These are phyloP conservation scores for Tichodroma muraria DNA, from an alignment of 2,113 vertebrate genomes.

Conservation along the genomic window DNA sequence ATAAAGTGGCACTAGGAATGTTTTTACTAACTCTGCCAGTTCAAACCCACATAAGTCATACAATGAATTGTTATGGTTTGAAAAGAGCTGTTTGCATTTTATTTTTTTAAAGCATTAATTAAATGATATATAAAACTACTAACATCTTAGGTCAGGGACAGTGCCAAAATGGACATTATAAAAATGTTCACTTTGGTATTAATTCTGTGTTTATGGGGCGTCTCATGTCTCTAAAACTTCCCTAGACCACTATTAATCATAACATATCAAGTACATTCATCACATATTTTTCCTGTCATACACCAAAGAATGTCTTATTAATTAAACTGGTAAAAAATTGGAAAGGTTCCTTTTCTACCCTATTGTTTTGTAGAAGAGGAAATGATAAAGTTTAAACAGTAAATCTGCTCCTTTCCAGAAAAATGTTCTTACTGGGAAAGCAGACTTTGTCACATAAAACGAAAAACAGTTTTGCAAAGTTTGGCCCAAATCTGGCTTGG, in stretches of 20 bases:
- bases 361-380: slow-evolving; percentile 60
- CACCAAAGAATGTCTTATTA: slow-evolving; percentile 55
- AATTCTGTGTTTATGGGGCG: slow-evolving; percentile 59
- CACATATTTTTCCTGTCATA: slow-evolving; percentile 63
- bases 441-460: slow-evolving; percentile 15
- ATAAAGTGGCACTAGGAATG: slow-evolving; percentile 46
- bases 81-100: slow-evolving; percentile 43
- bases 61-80: slow-evolving; percentile 38
- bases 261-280: slow-evolving; percentile 61
- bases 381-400: slow-evolving; percentile 28
- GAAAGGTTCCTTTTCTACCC: slow-evolving; percentile 37
- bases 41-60: slow-evolving; percentile 48
- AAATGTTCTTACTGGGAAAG: slow-evolving; percentile 33
- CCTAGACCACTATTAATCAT: slow-evolving; percentile 61
- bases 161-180: slow-evolving; percentile 64
- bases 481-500: background rate
- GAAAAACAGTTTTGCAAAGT: slow-evolving; percentile 1
- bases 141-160: slow-evolving; percentile 33
- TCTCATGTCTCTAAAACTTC: slow-evolving; percentile 61
- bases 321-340: slow-evolving; percentile 56
- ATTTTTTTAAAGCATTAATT: slow-evolving; percentile 39
- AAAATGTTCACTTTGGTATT: slow-evolving; percentile 59
- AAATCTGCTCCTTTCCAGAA: slow-evolving; percentile 51
- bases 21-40: slow-evolving; percentile 49
- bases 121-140: slow-evolving; percentile 60